Evolutionary conservation across 64 coral and sea anemone species (phyloP).

Genomic region (Montipora efflorescens): DNA sequence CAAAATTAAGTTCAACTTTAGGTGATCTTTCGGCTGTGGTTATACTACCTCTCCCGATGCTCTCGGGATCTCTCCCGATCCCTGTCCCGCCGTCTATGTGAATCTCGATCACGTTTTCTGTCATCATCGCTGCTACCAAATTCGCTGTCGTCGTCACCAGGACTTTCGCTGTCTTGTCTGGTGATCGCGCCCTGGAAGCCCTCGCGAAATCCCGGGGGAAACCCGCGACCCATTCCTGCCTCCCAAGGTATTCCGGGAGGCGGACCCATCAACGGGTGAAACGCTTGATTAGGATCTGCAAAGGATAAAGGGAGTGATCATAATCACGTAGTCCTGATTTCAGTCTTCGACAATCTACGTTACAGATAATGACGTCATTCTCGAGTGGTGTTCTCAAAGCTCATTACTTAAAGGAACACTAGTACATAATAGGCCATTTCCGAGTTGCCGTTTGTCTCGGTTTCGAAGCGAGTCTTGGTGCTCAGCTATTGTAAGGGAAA

Average conservation of each 20-base stretch:
- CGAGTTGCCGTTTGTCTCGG: no score
- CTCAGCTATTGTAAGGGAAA: no score
- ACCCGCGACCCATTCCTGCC: constrained; percentile 53
- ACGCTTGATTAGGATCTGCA: constrained; percentile 67
- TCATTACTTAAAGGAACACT: no score
- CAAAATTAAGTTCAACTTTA: no score
- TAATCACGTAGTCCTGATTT: no score
- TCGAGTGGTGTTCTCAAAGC: no score
- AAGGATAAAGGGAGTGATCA: neutral
- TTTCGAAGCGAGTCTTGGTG: no score
- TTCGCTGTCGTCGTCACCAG: constrained; percentile 66
- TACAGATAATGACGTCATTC: no score
- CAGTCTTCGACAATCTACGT: no score
- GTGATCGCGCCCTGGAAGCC: constrained; percentile 40
- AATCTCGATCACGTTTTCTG: constrained; percentile 63
- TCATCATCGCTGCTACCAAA: constrained; percentile 62
- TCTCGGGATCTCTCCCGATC: constrained; percentile 72
- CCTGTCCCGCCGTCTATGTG: constrained; percentile 63
- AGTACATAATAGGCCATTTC: no score
- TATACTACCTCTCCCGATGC: constrained; percentile 60
- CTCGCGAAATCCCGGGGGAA: constrained; percentile 63
- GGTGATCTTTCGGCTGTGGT: no score
- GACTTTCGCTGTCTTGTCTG: constrained; percentile 65
- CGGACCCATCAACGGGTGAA: constrained; percentile 72
- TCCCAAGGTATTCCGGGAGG: constrained; percentile 78